These are phyloP conservation scores for Drosophila picticornis DNA, from an alignment of 2,888 invertebrate species.

Conservation along the genomic window DNA sequence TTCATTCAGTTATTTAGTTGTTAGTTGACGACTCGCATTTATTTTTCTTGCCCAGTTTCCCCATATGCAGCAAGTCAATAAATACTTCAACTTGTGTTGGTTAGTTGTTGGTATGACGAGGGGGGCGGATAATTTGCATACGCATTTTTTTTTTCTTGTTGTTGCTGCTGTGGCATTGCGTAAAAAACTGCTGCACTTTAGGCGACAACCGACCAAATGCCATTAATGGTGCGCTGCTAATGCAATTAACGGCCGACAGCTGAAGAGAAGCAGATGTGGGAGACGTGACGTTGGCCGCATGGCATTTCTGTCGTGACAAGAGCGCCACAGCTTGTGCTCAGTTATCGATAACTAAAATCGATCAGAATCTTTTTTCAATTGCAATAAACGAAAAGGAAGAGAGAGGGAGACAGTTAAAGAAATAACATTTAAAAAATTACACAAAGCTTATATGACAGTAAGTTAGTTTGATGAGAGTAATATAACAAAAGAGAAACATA, in stretches of 20 bases:
- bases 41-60: constrained; percentile 56
- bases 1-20: constrained; percentile 12
- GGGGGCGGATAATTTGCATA: constrained; percentile 33
- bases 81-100: constrained; percentile 8
- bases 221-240: constrained; percentile 10
- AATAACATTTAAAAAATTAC: background rate
- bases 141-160: constrained; percentile 19
- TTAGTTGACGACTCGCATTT: constrained; percentile 2
- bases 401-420: background rate
- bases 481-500: background rate
- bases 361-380: background rate
- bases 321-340: background rate
- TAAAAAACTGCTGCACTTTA: constrained; percentile 37
- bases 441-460: background rate
- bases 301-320: background rate
- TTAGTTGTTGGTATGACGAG: background rate
- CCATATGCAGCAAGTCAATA: constrained; percentile 39
- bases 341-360: background rate
- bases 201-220: background rate
- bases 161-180: constrained; percentile 32
- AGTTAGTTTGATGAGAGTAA: background rate
- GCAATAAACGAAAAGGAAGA: background rate
- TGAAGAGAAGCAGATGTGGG: background rate
- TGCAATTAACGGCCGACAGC: background rate
- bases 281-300: background rate